Evolutionary conservation across 2,888 invertebrate species (phyloP).

Genomic region (Chymomyza amoena): DNA sequence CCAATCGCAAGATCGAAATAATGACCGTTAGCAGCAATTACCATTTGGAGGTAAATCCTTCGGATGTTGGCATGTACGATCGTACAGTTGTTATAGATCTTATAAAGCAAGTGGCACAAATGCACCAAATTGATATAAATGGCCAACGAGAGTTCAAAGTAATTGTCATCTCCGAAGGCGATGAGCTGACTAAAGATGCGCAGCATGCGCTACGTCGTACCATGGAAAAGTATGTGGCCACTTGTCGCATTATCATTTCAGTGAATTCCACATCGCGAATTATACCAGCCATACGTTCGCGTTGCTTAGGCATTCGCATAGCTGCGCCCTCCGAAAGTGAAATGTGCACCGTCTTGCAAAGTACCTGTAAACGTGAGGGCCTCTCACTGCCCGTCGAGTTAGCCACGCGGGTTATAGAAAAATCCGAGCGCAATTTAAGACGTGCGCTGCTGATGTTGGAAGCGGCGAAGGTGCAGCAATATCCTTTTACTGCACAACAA

Average conservation of each 20-base stretch:
- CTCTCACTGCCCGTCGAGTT: slow-evolving; percentile 87
- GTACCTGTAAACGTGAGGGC: slow-evolving; percentile 89
- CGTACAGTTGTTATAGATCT: slow-evolving; percentile 98
- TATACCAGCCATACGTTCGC: slow-evolving; percentile 96
- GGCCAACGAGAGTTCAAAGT: slow-evolving; percentile 98
- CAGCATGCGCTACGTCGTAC: slow-evolving; percentile 98
- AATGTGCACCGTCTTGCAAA: slow-evolving; percentile 83
- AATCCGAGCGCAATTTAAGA: slow-evolving; percentile 92
- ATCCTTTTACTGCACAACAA: slow-evolving; percentile 90
- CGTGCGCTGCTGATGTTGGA: slow-evolving; percentile 96
- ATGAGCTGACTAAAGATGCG: slow-evolving; percentile 96
- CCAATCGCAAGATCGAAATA: slow-evolving; percentile 97
- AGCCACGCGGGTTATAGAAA: slow-evolving; percentile 87
- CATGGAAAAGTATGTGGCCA: slow-evolving; percentile 99
- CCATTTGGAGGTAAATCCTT: slow-evolving; percentile 87
- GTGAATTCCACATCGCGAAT: slow-evolving; percentile 97
- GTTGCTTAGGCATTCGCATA: slow-evolving; percentile 95
- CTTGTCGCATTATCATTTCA: slow-evolving; percentile 95
- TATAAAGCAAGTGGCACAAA: slow-evolving; percentile 97
- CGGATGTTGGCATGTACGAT: slow-evolving; percentile 98
- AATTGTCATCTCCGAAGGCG: slow-evolving; percentile 96
- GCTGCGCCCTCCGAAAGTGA: slow-evolving; percentile 91
- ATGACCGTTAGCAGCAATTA: slow-evolving; percentile 90
- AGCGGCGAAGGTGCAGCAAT: slow-evolving; percentile 94
- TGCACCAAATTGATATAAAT: slow-evolving; percentile 92